Base-by-base conservation (phyloP, 2,113 vertebrate species). In the Phoxinus phoxinus region DNA sequence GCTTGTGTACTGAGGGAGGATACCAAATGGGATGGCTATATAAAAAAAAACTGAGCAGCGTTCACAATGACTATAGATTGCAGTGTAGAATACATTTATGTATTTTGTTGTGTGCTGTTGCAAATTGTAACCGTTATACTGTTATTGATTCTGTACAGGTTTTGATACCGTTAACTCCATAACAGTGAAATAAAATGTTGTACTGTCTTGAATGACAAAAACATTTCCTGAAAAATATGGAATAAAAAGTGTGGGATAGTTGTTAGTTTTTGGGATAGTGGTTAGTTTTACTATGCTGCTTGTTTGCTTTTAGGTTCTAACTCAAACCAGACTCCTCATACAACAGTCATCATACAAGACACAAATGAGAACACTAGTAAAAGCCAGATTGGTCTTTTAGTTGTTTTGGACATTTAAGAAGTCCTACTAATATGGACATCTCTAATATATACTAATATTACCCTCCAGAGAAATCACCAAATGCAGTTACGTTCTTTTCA, bases 351-450 rank as follows among this genome's bases (percentile, higher is more conserved):
- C 46, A 19, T 48, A 71, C 67, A 37, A 37, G 21, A 71, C 32
- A 37, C 67, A 71, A 23, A 71, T 71, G 9, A 37, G 9, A 37
- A 17, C 32, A 71, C 19, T 37, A 37, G 67, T 41, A 37, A 71
- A 71, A 71, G 32, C 10, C 8, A 37, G 37, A 71, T 71, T 37
- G 32, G 19, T 19, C 25, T 48, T 75, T 27, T 27, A 51, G 13
- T 51, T 25, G 30, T 75, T 75, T 51, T 75, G 44, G n/a, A 51
- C n/a, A 48, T 27, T 75, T 27, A 48, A 48, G 25, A 75, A 75
- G 73, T 75, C 44, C 13, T 71, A 19, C 67, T 71, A 19, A 51
- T 51, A 6, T 51, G 44, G 44, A 61, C 53, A n/a, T n/a, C n/a
- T n/a, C n/a, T n/a, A n/a, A n/a, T n/a, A n/a, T n/a, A n/a, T n/a